Evolutionary conservation across 2,113 vertebrate species (phyloP), one percentile per base, ranked within the genome.

Genomic region (Motacilla alba): DNA sequence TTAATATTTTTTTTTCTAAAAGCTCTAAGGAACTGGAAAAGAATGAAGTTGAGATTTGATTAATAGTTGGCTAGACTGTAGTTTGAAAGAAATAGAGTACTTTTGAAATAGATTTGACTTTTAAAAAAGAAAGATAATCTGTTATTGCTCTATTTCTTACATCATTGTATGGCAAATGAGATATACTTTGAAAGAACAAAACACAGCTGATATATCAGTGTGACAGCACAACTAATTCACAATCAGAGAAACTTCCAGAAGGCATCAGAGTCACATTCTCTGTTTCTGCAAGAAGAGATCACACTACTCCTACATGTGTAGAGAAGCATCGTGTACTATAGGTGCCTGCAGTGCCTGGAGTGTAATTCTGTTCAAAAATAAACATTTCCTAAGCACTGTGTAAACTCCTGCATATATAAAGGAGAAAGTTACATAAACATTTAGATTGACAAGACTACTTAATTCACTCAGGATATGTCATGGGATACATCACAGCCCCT

Each of bases 91-190:
- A 87, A 30, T 79, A 39, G 83, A 91, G 88, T 73, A 26, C 67
- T 73, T 94, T 73, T 79, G 74, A 89, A 87, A 91, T 30, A 82
- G 43, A 78, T 89, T 87, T 95, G 59, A 62, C 67, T 90, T 95
- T 85, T 87, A 13, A 83, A 90, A 90, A 78, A 74, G 52, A 72
- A 85, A 77, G 39, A 83, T 35, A 62, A 69, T 89, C 69, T 84
- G 20, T 84, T 92, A 60, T 53, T 86, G 33, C 41, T 83, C 11
- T 78, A 19, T 83, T 73, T 88, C 46, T 92, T 79, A 83, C 37
- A 49, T 93, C 66, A 44, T 87, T 1, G 2, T 68, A 69, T 87
- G 58, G 58, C 62, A 83, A 92, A 82, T 62, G 58, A 89, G 53
- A 66, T 76, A 79, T 10, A 13, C 78, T 95, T 91, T 59, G 53